Evolutionary conservation across 2,888 invertebrate species (phyloP), one percentile per base, ranked within the genome.

Genomic region (Neocrepidodera transversa): DNA sequence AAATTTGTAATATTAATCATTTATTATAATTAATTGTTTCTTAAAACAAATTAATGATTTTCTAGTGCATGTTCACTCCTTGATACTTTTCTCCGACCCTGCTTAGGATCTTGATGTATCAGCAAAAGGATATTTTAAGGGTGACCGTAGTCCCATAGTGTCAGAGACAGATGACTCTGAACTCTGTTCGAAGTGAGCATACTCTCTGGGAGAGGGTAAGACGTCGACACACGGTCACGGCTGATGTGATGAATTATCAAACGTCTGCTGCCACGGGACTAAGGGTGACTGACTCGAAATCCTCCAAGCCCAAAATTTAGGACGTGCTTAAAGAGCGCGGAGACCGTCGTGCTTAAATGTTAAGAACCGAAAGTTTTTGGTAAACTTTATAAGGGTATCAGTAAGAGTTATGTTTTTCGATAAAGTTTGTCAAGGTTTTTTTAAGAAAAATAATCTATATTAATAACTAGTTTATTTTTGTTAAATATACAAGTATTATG

Each of bases 121-220:
- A 50, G 50, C 30, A 23, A 42, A 23, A 28, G 38, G 28, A 40
- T 38, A 42, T 49, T 50, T 43, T 49, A 32, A 42, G 57, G 50
- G 42, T 30, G 40, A 32, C 18, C 35, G 26, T 16, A 45, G 45
- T 57, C 18, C 52, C 18, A 13, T 50, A 26, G 23, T 50, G 56
- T 57, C 56, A 57, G 56, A 50, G 50, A 50, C 56, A 57, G 50
- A 50, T 57, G 40, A 42, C 50, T 57, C 40, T 30, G 50, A 30
- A 43, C 32, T 50, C 40, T 32, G n/a, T 10, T 23, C 16, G 30
- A 23, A 32, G 18, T 42, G 23, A 32, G 40, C 42, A 32, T 13
- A 20, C 20, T 57, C 42, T 28, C 18, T 11, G 40, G n/a, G 28
- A 42, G 51, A 45, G 45, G 26, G 36, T 45, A 48, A 36, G 47